Conservation (phyloP, 2,888 invertebrate genomes). For the Pristionchus entomophagus region DNA sequence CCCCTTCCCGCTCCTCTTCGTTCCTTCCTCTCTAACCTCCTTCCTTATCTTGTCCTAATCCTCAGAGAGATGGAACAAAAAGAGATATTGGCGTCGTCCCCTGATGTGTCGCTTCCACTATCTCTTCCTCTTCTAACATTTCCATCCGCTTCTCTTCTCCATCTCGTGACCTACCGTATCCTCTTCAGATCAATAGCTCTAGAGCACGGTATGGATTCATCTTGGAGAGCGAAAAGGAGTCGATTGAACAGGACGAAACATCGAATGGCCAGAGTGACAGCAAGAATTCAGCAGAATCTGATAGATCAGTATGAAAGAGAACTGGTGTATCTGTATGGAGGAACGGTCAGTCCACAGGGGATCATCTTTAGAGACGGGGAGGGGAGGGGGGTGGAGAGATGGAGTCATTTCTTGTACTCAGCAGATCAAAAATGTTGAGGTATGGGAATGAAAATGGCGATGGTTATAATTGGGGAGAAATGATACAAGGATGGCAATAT, state of each 20-base stretch:
- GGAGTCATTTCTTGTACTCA: background rate
- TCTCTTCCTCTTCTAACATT: background rate
- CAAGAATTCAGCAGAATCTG: background rate
- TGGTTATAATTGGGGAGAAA: background rate
- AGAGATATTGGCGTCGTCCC: constrained; percentile 33
- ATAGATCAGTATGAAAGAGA: constrained; percentile 41
- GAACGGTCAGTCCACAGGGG: background rate
- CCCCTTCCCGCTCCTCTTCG: background rate
- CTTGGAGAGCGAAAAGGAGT: constrained; percentile 7
- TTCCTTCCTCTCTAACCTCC: background rate
- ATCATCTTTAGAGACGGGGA: background rate
- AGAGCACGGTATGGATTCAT: constrained; percentile 24
- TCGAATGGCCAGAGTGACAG: background rate
- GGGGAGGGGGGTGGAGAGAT: background rate
- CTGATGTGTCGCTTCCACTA: background rate
- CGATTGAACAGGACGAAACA: background rate
- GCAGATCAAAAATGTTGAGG: background rate
- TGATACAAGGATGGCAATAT: background rate
- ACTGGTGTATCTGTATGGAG: constrained; percentile 31
- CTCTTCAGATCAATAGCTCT: background rate
- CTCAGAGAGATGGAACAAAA: constrained; percentile 36
- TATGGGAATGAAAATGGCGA: background rate
- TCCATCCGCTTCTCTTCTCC: background rate
- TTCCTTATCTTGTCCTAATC: constrained; percentile 29
- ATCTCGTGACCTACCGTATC: background rate